Base-by-base conservation (phyloP, 2,113 vertebrate genomes). In the Scortum barcoo region DNA sequence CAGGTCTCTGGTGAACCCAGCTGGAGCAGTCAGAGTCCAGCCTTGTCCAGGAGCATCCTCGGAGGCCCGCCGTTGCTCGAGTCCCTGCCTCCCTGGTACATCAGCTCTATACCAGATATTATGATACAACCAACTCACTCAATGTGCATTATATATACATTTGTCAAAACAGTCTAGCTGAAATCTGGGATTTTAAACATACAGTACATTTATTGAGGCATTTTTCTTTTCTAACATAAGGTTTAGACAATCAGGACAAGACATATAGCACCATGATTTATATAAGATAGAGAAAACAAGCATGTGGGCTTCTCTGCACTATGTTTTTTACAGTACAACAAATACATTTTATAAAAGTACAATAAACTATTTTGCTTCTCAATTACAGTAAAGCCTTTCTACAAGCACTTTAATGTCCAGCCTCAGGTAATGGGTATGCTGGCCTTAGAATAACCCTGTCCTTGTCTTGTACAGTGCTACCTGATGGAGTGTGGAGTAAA, bases 1-100 rank as follows among this genome's bases (percentile, higher is more conserved):
- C 90, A 97, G 97, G 87, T 96, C 97, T 22, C 93, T 94, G 22
- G 88, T 96, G 82, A 95, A 91, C 81, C 95, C 94, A 4, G 19
- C 83, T 0, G 93, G 85, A 5, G 84, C 89, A 5, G 61, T 66
- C 0, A 92, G 93, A 4, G 93, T 93, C 6, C 85, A 86, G 5
- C 93, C 93, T 0, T 98, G 97, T 86, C 79, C 90, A 12, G 97
- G 96, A 22, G 95, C 96, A 46, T 86, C 93, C 1, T 91, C 90
- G 20, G 96, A 97, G 66, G 94, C 93, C 12, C 94, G 93, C 0
- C 90, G 71, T 68, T 98, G 97, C 86, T 93, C 93, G 84, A 78
- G 61, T 0, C 78, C 89, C 53, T 97, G 97, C 3, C 44, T 65
- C 7, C 73, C 95, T 57, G 96, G 97, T 97, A 93, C 0, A 28